These are phyloP conservation scores for Epizoanthus ramosus DNA, from an alignment of 92 coral and sea anemone genomes.

Conservation along the genomic window DNA sequence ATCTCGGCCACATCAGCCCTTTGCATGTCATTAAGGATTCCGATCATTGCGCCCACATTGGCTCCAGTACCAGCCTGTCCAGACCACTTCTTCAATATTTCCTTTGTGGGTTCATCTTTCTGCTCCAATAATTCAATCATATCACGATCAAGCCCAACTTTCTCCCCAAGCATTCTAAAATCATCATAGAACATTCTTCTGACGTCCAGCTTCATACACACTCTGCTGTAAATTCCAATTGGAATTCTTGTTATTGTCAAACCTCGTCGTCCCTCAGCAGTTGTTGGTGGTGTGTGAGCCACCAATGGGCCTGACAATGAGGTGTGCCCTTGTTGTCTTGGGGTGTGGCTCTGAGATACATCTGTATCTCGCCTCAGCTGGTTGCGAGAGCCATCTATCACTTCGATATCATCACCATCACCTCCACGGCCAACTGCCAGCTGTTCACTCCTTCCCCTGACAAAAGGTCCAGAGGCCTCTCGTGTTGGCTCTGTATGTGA, in stretches of 20 bases:
- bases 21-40: not conserved
- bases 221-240: not conserved
- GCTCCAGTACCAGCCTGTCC: not conserved
- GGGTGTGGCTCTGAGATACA: not conserved
- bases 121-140: not conserved
- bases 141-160: not conserved
- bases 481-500: not conserved
- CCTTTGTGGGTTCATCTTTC: not conserved
- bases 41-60: not conserved
- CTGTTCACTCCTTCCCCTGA: not conserved
- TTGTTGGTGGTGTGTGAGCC: not conserved
- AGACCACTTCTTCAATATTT: not conserved
- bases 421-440: not conserved
- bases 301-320: not conserved
- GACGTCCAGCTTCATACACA: not conserved
- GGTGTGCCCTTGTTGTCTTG: not conserved
- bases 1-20: slow-evolving; percentile 2
- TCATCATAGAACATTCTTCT: not conserved
- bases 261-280: slow-evolving; percentile 12
- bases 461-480: not conserved
- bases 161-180: slow-evolving; percentile 4
- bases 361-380: not conserved
- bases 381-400: not conserved
- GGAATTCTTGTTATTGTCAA: not conserved
- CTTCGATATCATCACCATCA: not conserved